Conservation (phyloP, 2,888 invertebrate genomes). For the Unio delphinus region DNA sequence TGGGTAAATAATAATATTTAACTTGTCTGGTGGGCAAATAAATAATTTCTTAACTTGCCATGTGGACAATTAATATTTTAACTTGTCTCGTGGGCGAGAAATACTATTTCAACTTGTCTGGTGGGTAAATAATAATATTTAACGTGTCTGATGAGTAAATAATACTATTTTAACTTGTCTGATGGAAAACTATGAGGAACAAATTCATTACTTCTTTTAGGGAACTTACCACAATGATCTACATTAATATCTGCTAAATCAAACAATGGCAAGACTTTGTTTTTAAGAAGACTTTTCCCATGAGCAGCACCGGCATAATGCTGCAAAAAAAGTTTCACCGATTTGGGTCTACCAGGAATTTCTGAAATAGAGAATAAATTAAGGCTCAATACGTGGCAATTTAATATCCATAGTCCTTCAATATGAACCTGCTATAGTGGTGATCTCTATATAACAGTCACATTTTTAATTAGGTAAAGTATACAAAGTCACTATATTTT, state of each 20-base stretch:
- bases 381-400: neutral
- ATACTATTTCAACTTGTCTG: too few relatives aligned
- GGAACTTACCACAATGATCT: conserved; percentile 52
- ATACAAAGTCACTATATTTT: too few relatives aligned
- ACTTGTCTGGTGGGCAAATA: too few relatives aligned
- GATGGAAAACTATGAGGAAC: neutral
- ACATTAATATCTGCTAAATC: conserved; percentile 54
- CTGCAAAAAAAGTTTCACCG: conserved; percentile 62
- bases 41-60: too few relatives aligned
- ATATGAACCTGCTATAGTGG: neutral
- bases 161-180: neutral
- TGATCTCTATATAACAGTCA: too few relatives aligned
- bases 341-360: conserved; percentile 46
- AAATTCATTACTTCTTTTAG: neutral
- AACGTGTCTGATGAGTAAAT: neutral
- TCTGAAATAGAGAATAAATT: conserved; percentile 28
- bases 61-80: too few relatives aligned
- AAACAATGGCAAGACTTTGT: conserved; percentile 56
- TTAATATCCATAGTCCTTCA: neutral
- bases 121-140: too few relatives aligned
- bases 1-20: too few relatives aligned
- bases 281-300: conserved; percentile 43
- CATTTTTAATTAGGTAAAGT: too few relatives aligned
- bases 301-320: conserved; percentile 55
- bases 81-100: too few relatives aligned